A percentile compares a stretch with the other conserved stretches of the same genome.
These are phyloP conservation scores for Desoria tigrina DNA, from an alignment of 2,888 invertebrate species.

Conservation along the genomic window DNA sequence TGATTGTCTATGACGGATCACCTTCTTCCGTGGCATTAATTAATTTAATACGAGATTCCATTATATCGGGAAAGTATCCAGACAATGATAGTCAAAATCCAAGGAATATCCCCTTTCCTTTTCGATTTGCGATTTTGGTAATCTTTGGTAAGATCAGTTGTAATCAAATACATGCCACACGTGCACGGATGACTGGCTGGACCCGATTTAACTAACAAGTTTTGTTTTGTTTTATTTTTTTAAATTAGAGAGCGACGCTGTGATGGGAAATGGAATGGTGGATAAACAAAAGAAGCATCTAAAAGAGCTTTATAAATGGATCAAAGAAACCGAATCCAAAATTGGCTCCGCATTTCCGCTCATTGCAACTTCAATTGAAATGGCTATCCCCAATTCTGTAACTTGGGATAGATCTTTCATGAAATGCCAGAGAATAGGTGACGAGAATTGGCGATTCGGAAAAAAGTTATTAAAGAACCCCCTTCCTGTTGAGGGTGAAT, in stretches of 20 bases:
- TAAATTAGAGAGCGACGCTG: slow-evolving; percentile 30
- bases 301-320: slow-evolving; percentile 40
- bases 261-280: slow-evolving; percentile 30
- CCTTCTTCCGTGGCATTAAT: slow-evolving; percentile 34
- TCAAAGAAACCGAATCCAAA: slow-evolving; percentile 21
- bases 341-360: slow-evolving; percentile 35
- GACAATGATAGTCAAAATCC: neutral
- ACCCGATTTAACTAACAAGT: neutral
- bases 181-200: too few species aligned
- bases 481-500: slow-evolving; percentile 1
- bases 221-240: slow-evolving; percentile 5
- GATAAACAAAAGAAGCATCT: slow-evolving; percentile 35
- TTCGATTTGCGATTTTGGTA: slow-evolving; percentile 30
- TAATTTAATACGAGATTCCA: slow-evolving; percentile 32
- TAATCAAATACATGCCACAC: neutral
- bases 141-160: slow-evolving; percentile 39
- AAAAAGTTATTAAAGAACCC: neutral
- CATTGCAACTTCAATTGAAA: slow-evolving; percentile 43
- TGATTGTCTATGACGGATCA: slow-evolving; percentile 36
- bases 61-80: slow-evolving; percentile 12
- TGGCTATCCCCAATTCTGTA: slow-evolving; percentile 17
- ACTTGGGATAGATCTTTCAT: slow-evolving; percentile 10
- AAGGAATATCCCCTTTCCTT: slow-evolving; percentile 39
- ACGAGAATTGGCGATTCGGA: slow-evolving; percentile 3
- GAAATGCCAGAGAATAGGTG: slow-evolving; percentile 11